A percentile compares a stretch with the other conserved stretches of the same genome.
Conservation (phyloP, 2,113 vertebrate species). For the Nannobrachium achirus region DNA sequence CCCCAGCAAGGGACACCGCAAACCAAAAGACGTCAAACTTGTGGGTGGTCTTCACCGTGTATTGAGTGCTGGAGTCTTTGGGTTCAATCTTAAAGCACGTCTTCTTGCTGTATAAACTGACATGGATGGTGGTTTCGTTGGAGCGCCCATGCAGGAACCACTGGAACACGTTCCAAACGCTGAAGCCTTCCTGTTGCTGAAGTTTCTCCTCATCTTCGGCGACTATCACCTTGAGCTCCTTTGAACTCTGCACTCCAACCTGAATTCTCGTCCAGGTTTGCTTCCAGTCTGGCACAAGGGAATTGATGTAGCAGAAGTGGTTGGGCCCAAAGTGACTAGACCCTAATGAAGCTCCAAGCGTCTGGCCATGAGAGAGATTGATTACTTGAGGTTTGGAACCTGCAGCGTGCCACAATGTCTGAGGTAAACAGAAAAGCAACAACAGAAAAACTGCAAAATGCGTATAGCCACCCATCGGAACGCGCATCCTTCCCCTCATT, state of each 20-base stretch:
- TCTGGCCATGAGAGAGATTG: constrained; percentile 74
- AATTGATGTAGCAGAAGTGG: constrained; percentile 88
- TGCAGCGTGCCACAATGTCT: constrained; percentile 46
- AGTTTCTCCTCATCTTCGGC: constrained; percentile 88
- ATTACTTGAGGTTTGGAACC: constrained; percentile 54
- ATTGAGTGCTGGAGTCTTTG: constrained; percentile 62
- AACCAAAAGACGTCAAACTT: constrained; percentile 92
- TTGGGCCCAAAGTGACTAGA: constrained; percentile 19
- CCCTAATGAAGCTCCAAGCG: accelerated
- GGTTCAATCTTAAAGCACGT: constrained; percentile 90
- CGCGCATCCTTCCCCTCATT: constrained; percentile 75
- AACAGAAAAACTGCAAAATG: constrained; percentile 11
- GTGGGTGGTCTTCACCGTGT: constrained; percentile 77
- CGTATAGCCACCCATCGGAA: background rate
- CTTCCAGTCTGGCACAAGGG: constrained; percentile 80
- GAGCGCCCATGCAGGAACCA: constrained; percentile 85
- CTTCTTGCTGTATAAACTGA: constrained; percentile 86
- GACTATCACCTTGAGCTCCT: constrained; percentile 84
- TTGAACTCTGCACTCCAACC: constrained; percentile 88
- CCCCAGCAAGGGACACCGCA: constrained; percentile 86
- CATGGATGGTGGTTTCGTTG: constrained; percentile 88
- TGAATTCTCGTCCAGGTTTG: constrained; percentile 91
- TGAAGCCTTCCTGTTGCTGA: constrained; percentile 86
- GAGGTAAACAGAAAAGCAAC: constrained; percentile 42
- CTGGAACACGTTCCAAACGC: constrained; percentile 80